These are phyloP conservation scores for Coenonympha glycerion DNA, from an alignment of 2,888 invertebrate species.

Conservation along the genomic window DNA sequence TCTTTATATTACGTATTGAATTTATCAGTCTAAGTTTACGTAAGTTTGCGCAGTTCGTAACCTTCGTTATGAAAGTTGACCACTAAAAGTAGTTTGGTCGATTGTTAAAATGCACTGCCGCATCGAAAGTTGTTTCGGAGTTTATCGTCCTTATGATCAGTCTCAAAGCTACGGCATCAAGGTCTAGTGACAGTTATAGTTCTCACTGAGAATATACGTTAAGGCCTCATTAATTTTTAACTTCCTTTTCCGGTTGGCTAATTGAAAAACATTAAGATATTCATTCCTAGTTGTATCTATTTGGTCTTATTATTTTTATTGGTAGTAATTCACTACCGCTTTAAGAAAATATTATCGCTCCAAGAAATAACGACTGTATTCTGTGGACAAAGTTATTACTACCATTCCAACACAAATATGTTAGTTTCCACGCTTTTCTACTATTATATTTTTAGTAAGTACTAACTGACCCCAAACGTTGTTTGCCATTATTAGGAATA, in stretches of 20 bases:
- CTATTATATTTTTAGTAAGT: no score
- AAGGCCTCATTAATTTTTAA: conserved; percentile 19
- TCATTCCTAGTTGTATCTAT: conserved; percentile 1
- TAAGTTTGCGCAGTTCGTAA: neutral
- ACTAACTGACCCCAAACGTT: no score
- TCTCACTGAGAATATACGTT: conserved; percentile 16
- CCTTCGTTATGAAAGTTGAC: neutral
- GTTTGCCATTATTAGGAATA: no score
- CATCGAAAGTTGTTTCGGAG: conserved; percentile 7
- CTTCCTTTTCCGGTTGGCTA: conserved; percentile 21
- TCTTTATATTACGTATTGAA: no score
- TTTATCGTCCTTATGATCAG: conserved; percentile 6
- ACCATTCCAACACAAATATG: no score
- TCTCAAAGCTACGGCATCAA: conserved; percentile 7
- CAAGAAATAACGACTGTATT: no score
- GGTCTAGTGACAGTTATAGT: conserved; percentile 5
- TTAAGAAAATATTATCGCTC: no score
- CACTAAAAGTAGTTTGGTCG: conserved; percentile 4
- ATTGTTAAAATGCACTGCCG: neutral
- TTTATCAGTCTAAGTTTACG: neutral
- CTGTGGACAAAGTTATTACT: no score
- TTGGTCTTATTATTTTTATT: neutral
- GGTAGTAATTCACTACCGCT: neutral
- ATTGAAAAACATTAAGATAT: conserved; percentile 10
- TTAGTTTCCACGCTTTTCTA: no score